These are phyloP conservation scores for Stramonita haemastoma DNA, from an alignment of 2,888 invertebrate genomes.

Conservation along the genomic window DNA sequence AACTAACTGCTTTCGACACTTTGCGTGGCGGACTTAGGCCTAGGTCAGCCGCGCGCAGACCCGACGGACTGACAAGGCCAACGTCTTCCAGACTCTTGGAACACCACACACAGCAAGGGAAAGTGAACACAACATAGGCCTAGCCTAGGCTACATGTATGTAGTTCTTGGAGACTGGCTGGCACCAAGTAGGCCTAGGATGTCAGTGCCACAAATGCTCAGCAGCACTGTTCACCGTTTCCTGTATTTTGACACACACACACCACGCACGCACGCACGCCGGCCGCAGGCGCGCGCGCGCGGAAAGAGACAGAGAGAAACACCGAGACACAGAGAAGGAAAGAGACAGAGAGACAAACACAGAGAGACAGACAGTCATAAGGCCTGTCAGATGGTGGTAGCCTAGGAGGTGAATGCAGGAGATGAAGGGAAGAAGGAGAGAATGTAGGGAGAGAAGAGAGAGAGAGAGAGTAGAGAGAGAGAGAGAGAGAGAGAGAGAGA, in stretches of 20 bases:
- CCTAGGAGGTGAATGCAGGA: too few relatives aligned
- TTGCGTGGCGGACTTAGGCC: constrained; percentile 30
- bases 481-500: background rate
- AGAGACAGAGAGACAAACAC: background rate
- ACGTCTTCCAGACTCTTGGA: constrained; percentile 22
- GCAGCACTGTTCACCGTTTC: background rate
- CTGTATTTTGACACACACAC: background rate
- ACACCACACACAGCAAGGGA: background rate
- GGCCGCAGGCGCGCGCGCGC: background rate
- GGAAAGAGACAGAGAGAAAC: background rate
- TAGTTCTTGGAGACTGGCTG: too few relatives aligned
- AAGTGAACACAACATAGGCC: background rate
- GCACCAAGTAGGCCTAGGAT: too few relatives aligned
- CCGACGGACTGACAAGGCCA: constrained; percentile 3
- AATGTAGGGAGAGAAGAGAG: background rate
- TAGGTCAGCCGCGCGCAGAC: constrained; percentile 9
- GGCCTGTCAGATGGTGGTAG: too few relatives aligned
- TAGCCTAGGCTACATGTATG: too few relatives aligned
- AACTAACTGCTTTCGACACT: constrained; percentile 40
- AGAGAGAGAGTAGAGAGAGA: constrained; percentile 11
- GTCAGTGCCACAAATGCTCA: background rate
- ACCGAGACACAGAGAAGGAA: background rate
- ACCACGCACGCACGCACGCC: background rate
- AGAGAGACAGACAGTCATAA: too few relatives aligned
- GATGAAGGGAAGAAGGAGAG: too few relatives aligned